Base-by-base conservation (phyloP, 2,888 invertebrate species). In the Eutolmus rufibarbis region DNA sequence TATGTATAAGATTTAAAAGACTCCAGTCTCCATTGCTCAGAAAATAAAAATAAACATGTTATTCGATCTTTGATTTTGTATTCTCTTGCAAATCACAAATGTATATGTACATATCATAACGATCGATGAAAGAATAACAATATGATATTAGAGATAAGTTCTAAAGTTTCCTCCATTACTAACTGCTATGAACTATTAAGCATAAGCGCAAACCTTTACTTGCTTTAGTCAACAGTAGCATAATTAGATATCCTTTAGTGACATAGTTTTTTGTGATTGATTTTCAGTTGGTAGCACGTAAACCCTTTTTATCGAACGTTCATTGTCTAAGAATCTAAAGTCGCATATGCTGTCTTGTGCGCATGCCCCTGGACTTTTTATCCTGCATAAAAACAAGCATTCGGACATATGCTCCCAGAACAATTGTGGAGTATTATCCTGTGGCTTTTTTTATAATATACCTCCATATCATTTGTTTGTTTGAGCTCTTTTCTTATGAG, bases 351-450 rank as follows among this genome's bases (percentile, higher is more conserved):
- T 37, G 84, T 37, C 57, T 57, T n/a, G 12, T 37, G 40, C 57
- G 37, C 66, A 66, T 66, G 84, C 66, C 66, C 84, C 16, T 28
- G 66, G 37, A 66, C 84, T 84, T 84, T 37, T 66, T 34, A 84
- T 84, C 40, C 4, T 4, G 12, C 5, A 84, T 9, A 84, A 57
- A 66, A 84, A 66, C 66, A 57, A 57, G 23, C 57, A 84, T 66
- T 84, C 84, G 66, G 66, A 84, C 84, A 84, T 66, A 84, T 84
- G 84, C 46, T 57, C 66, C 37, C 82, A 57, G 84, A 84, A 40
- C 66, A 66, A 66, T 84, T 57, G 31, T 8, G n/a, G 14, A 66
- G 84, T n/a, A 66, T 37, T 84, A 84, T 84, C 84, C 84, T 84
- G 84, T 66, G 84, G 84, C 84, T 84, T 84, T 84, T 28, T 82